These are phyloP conservation scores for Crenichthys baileyi DNA, from an alignment of 2,797 vertebrate genomes.

Conservation along the genomic window DNA sequence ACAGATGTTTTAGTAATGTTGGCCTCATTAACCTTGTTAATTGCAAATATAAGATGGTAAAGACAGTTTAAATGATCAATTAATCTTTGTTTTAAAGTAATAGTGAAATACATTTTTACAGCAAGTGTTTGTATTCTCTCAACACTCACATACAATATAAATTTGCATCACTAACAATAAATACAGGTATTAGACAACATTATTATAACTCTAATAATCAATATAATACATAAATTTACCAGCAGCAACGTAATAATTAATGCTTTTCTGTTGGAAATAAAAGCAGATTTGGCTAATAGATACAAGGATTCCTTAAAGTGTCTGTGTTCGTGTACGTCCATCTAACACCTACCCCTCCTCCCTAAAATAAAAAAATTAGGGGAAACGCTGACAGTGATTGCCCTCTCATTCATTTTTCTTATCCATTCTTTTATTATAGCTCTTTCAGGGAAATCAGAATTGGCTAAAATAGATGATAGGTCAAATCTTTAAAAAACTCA, in stretches of 20 bases:
- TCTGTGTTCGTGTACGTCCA: no score
- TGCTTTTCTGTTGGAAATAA: background rate
- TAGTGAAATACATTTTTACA: background rate
- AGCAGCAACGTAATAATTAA: background rate
- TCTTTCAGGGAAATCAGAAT: background rate
- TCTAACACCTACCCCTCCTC: background rate
- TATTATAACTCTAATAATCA: background rate
- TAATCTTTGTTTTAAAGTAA: background rate
- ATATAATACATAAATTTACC: background rate
- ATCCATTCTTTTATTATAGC: no score
- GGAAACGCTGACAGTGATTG: background rate
- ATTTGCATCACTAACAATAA: background rate
- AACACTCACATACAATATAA: background rate
- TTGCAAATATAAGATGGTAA: background rate
- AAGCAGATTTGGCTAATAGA: background rate
- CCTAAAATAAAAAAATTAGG: background rate
- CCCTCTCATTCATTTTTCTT: background rate
- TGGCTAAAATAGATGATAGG: background rate
- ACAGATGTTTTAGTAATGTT: background rate
- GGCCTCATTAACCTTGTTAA: background rate
- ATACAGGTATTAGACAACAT: background rate
- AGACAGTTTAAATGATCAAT: background rate
- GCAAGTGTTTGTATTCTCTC: background rate
- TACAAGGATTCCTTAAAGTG: no score
- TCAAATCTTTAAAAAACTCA: background rate